A percentile compares a stretch with the other conserved stretches of the same genome.
phyloP scores from a whole-genome alignment of 2,888 invertebrate species.

The Hypomecis atomaria region DNA sequence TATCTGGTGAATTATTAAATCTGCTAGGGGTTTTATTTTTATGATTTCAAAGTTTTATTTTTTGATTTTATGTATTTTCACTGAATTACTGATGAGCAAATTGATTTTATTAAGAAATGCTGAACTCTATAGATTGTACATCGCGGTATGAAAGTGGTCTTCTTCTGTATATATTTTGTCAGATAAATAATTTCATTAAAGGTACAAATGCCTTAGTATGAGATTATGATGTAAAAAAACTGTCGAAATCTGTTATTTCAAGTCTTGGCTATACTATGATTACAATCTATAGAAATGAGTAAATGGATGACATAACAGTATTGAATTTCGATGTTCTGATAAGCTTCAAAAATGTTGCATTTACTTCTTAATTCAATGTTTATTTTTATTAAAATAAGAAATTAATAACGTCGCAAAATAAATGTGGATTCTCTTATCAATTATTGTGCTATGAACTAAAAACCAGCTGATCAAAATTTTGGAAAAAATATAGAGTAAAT shows the following conservation, averaged over 20 bases:
- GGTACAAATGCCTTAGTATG: too few relatives aligned
- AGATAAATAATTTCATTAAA: too few relatives aligned
- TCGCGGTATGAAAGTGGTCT: too few relatives aligned
- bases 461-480: too few relatives aligned
- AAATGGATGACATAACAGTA: not conserved
- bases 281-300: not conserved
- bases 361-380: conserved; percentile 11
- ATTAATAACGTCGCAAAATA: not conserved
- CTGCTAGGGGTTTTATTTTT: conserved; percentile 23
- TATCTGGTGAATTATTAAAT: conserved; percentile 16
- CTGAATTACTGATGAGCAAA: conserved; percentile 58
- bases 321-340: not conserved
- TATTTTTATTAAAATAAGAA: not conserved
- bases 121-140: not conserved
- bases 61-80: conserved; percentile 33
- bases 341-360: conserved; percentile 13
- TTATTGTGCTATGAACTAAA: too few relatives aligned
- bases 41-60: conserved; percentile 38
- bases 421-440: too few relatives aligned
- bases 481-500: too few relatives aligned
- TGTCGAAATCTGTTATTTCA: too few relatives aligned
- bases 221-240: too few relatives aligned
- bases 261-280: not conserved
- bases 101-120: conserved; percentile 38
- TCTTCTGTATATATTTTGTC: too few relatives aligned